Conservation (phyloP, 2,888 invertebrate species). For the Bruchidius siliquastri region DNA sequence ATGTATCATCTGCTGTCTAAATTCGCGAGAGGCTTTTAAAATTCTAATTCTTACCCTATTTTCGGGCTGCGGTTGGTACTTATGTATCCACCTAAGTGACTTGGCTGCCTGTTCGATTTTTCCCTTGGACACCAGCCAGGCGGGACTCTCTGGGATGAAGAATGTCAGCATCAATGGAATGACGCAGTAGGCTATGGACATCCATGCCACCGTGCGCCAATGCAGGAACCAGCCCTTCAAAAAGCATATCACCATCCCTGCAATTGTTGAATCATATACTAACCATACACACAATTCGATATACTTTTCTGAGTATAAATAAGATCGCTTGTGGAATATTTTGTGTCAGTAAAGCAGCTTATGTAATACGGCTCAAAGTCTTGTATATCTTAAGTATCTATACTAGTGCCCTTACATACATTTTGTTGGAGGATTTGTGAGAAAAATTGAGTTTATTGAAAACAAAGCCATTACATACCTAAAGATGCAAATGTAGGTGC, state of each 20-base stretch:
- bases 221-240: conserved; percentile 52
- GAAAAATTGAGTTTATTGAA: too few relatives aligned
- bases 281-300: too few relatives aligned
- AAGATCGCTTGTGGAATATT: too few relatives aligned
- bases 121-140: conserved; percentile 56
- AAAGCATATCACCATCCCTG: conserved; percentile 56
- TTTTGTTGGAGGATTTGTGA: too few relatives aligned
- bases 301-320: too few relatives aligned
- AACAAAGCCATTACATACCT: conserved; percentile 40
- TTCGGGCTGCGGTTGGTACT: conserved; percentile 47
- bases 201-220: conserved; percentile 57
- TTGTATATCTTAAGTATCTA: too few relatives aligned
- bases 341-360: too few relatives aligned
- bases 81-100: conserved; percentile 50
- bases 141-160: conserved; percentile 56
- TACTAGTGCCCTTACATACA: too few relatives aligned
- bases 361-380: too few relatives aligned
- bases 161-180: conserved; percentile 51
- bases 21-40: too few relatives aligned
- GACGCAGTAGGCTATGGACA: conserved; percentile 51
- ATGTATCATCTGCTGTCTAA: too few relatives aligned
- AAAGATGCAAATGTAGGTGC: conserved; percentile 57
- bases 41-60: conserved; percentile 37
- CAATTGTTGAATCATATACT: conserved; percentile 8
- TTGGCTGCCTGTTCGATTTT: conserved; percentile 52